Conservation (phyloP, 2,888 invertebrate species). For the Hypomecis punctinalis region DNA sequence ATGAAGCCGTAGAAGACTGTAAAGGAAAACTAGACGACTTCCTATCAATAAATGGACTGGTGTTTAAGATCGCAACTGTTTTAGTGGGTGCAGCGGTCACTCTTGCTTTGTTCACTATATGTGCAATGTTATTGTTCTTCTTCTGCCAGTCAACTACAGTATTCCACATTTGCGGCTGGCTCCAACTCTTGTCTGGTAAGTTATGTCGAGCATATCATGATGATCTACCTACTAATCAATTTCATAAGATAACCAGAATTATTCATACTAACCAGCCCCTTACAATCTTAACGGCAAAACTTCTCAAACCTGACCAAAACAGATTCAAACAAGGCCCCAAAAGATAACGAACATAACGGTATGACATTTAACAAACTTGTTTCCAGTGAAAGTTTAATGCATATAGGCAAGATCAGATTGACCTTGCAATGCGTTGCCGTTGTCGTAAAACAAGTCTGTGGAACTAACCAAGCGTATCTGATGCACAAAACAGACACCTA, state of each 20-base stretch:
- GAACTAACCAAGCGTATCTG: conserved; percentile 28
- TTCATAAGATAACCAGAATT: background rate
- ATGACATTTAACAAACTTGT: conserved; percentile 42
- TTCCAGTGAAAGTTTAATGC: conserved; percentile 59
- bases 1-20: conserved; percentile 92
- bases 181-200: conserved; percentile 98
- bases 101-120: conserved; percentile 93
- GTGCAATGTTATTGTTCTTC: conserved; percentile 95
- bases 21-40: conserved; percentile 94
- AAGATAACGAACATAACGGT: conserved; percentile 42
- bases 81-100: conserved; percentile 94
- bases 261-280: background rate
- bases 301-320: background rate
- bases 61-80: conserved; percentile 95
- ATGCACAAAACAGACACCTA: conserved; percentile 19
- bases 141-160: conserved; percentile 96
- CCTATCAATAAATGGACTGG: conserved; percentile 91
- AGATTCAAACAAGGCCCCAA: conserved; percentile 18
- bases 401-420: conserved; percentile 48
- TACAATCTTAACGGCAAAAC: background rate
- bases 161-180: conserved; percentile 97
- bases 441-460: conserved; percentile 51
- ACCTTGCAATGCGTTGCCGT: conserved; percentile 53
- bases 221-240: conserved; percentile 1
- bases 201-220: conserved; percentile 35